A percentile compares a stretch with the other conserved stretches of the same genome.
Conservation (phyloP, 2,113 vertebrate species). For the Myanophis thanlyinensis region DNA sequence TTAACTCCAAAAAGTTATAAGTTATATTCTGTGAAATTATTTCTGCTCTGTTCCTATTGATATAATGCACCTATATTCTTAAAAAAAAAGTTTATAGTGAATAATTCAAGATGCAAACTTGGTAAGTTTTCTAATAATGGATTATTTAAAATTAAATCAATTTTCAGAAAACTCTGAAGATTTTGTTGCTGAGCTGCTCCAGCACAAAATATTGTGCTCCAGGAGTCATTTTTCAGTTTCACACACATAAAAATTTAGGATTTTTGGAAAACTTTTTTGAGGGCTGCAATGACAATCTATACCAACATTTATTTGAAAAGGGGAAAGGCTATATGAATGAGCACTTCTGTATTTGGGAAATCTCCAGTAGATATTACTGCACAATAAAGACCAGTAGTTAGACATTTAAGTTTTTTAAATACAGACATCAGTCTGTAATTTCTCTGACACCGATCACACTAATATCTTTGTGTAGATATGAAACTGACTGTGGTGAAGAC, state of each 20-base stretch:
- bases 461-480: constrained; percentile 69
- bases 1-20: constrained; percentile 84
- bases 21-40: constrained; percentile 81
- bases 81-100: constrained; percentile 52
- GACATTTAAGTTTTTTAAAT: constrained; percentile 87
- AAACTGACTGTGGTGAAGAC: constrained; percentile 84
- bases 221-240: constrained; percentile 63
- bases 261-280: constrained; percentile 68
- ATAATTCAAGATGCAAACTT: constrained; percentile 47
- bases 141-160: constrained; percentile 41
- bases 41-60: constrained; percentile 70
- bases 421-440: constrained; percentile 93
- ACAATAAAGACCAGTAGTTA: constrained; percentile 90
- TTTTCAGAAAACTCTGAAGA: constrained; percentile 59
- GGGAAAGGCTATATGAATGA: constrained; percentile 80
- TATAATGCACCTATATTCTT: constrained; percentile 67
- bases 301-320: constrained; percentile 83
- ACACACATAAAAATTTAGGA: constrained; percentile 64
- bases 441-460: constrained; percentile 86
- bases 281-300: constrained; percentile 64
- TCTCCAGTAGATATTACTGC: constrained; percentile 96
- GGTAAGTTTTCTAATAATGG: constrained; percentile 10
- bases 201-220: constrained; percentile 68
- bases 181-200: constrained; percentile 74
- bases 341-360: constrained; percentile 92